These are phyloP conservation scores for Xiphophorus maculatus DNA, from an alignment of 2,113 vertebrate genomes.

Conservation along the genomic window DNA sequence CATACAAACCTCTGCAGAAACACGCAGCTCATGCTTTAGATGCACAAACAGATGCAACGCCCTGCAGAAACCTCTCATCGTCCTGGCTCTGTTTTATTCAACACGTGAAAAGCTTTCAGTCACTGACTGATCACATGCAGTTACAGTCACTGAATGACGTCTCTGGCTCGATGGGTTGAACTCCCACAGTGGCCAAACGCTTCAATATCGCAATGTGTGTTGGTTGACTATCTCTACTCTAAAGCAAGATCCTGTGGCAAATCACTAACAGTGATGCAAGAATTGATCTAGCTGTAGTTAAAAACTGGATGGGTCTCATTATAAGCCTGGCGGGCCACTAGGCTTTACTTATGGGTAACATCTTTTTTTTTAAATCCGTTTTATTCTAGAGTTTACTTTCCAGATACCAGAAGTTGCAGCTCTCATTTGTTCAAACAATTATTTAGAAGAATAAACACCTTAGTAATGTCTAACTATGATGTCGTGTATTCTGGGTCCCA, in stretches of 20 bases:
- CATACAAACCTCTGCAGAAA: constrained; percentile 17
- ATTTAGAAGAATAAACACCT: too few species aligned
- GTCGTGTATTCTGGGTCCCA: too few species aligned
- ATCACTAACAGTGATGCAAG: constrained; percentile 56
- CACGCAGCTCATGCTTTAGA: background rate
- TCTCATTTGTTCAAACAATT: too few species aligned
- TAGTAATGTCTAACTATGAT: too few species aligned
- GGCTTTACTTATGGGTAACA: too few species aligned
- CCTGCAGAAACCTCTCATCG: constrained; percentile 5
- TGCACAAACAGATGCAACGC: background rate
- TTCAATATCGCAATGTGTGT: background rate
- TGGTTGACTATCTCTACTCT: constrained; percentile 18
- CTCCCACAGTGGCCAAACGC: constrained; percentile 11
- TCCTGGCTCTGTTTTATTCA: constrained; percentile 5
- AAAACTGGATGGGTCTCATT: too few species aligned
- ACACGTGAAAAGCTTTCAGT: constrained; percentile 11
- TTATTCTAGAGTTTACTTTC: too few species aligned
- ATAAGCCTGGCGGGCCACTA: too few species aligned
- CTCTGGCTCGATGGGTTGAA: constrained; percentile 19
- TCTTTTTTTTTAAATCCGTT: too few species aligned
- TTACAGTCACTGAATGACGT: constrained; percentile 20
- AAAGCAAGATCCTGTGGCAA: constrained; percentile 19
- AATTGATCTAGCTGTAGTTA: constrained; percentile 6
- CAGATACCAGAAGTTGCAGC: too few species aligned
- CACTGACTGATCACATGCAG: constrained; percentile 23